phyloP scores from a whole-genome alignment of 2,888 invertebrate genomes.

The Artemia sinica region DNA sequence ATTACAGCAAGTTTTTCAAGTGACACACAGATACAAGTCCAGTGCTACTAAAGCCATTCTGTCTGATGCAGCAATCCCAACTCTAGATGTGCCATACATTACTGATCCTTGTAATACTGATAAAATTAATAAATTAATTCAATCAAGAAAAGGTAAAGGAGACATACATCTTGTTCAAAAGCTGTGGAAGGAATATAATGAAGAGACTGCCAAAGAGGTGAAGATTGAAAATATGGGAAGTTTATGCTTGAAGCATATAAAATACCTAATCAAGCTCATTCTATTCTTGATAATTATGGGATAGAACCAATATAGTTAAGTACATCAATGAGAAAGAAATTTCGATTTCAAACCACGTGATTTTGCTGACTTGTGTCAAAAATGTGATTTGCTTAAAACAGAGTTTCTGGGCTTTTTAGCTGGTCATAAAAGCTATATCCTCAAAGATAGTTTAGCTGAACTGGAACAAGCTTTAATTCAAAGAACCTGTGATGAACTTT shows the following conservation, averaged over 20 bases:
- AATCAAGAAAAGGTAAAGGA: slow-evolving; percentile 47
- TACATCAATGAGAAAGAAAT: slow-evolving; percentile 36
- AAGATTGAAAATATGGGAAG: slow-evolving; percentile 25
- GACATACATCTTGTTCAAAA: slow-evolving; percentile 41
- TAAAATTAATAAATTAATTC: slow-evolving; percentile 46
- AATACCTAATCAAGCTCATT: slow-evolving; percentile 61
- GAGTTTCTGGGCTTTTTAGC: slow-evolving; percentile 54
- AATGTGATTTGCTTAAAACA: slow-evolving; percentile 47
- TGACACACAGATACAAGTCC: too few species aligned
- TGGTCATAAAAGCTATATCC: slow-evolving; percentile 64
- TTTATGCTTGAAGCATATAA: slow-evolving; percentile 42
- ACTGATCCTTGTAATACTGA: slow-evolving; percentile 42
- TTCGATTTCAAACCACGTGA: slow-evolving; percentile 34
- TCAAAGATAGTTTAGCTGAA: slow-evolving; percentile 58
- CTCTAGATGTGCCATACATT: slow-evolving; percentile 41
- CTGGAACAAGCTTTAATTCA: slow-evolving; percentile 64
- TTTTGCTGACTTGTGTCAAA: slow-evolving; percentile 47
- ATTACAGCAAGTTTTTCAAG: too few species aligned
- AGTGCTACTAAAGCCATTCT: too few species aligned
- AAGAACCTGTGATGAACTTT: slow-evolving; percentile 49
- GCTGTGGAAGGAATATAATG: slow-evolving; percentile 20
- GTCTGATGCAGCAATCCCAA: neutral
- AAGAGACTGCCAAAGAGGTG: slow-evolving; percentile 30
- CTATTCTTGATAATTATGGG: slow-evolving; percentile 40
- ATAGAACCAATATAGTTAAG: slow-evolving; percentile 42